Percentiles rank a stretch among this genome's conserved stretches.
These are phyloP conservation scores for Smittia aterrima DNA, from an alignment of 2,888 invertebrate species.

Conservation along the genomic window DNA sequence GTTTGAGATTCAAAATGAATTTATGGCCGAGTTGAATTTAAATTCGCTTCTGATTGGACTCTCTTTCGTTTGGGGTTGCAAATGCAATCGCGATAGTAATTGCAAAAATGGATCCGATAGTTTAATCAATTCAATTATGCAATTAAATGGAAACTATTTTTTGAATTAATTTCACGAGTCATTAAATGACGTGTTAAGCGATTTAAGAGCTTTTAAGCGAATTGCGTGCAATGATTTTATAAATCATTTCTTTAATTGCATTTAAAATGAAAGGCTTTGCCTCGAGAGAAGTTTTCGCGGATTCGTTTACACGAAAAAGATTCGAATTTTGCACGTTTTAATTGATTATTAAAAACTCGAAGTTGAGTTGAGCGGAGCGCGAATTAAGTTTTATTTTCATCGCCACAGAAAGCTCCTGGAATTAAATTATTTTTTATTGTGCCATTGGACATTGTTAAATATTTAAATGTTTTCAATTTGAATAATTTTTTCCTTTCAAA, in stretches of 20 bases:
- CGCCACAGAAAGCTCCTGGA: neutral
- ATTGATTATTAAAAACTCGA: neutral
- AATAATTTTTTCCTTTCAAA: neutral
- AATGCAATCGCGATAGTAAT: neutral
- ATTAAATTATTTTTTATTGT: neutral
- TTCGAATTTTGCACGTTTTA: neutral
- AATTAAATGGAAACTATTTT: neutral
- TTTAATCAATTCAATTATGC: slow-evolving; percentile 4
- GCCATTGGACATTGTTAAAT: neutral
- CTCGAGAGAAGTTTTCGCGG: neutral
- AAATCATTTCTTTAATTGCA: slow-evolving; percentile 29
- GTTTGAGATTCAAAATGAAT: neutral
- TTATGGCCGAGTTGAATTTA: no score
- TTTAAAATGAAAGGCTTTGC: neutral
- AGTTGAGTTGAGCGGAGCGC: no score
- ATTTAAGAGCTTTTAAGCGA: slow-evolving; percentile 4
- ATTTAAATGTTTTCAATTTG: neutral
- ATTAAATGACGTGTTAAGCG: slow-evolving; percentile 12
- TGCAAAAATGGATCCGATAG: neutral
- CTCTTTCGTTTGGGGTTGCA: no score
- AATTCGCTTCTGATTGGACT: no score
- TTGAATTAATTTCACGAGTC: neutral
- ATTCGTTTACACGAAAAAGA: neutral
- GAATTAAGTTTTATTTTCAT: no score
- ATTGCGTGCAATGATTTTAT: slow-evolving; percentile 38